phyloP scores from a whole-genome alignment of 2,113 vertebrate species.

The Arothron firmamentum region DNA sequence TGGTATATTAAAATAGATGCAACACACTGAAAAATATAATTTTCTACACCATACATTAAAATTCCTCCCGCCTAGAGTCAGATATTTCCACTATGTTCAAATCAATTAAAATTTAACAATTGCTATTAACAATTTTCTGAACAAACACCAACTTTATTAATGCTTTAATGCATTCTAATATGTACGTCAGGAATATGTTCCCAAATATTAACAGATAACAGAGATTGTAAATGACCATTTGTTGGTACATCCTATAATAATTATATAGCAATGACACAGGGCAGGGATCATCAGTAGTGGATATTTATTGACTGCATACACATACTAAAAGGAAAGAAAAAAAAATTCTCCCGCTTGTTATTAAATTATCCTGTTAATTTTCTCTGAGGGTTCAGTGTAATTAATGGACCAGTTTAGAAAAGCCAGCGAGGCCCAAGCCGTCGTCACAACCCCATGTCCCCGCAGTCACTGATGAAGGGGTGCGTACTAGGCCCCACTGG shows the following conservation, averaged over 20 bases:
- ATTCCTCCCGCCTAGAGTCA: no score
- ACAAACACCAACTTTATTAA: not conserved
- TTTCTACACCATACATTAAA: no score
- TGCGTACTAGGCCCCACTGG: slow-evolving; percentile 35
- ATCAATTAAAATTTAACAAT: no score
- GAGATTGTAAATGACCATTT: slow-evolving; percentile 23
- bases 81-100: not conserved
- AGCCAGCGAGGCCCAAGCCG: slow-evolving; percentile 45
- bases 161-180: not conserved
- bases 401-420: slow-evolving; percentile 69
- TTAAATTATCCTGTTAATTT: slow-evolving; percentile 71
- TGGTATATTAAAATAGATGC: no score
- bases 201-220: slow-evolving; percentile 2
- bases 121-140: not conserved
- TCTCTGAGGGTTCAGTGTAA: slow-evolving; percentile 64
- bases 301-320: not conserved
- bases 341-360: slow-evolving; percentile 50
- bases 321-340: slow-evolving; percentile 22
- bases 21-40: no score
- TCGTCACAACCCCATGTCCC: slow-evolving; percentile 41
- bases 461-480: slow-evolving; percentile 41
- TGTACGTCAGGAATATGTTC: no score
- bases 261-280: slow-evolving; percentile 11
- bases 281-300: slow-evolving; percentile 6
- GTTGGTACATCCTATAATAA: no score